Conservation (phyloP, 2,797 vertebrate genomes). For the Ptychobarbus kaznakovi region DNA sequence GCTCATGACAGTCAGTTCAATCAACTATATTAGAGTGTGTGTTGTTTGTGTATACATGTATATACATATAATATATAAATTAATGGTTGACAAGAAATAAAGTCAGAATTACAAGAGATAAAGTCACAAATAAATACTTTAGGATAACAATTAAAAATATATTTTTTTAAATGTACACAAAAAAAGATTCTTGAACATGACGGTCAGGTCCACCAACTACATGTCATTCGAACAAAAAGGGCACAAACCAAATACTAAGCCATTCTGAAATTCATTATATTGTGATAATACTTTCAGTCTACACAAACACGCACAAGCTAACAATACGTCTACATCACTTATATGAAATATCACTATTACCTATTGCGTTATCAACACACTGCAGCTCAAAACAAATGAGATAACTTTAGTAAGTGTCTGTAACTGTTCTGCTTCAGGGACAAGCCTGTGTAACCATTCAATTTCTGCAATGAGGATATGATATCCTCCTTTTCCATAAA, state of each 20-base stretch:
- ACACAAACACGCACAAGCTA: not conserved
- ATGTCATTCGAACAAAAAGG: not conserved
- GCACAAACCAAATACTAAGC: not conserved
- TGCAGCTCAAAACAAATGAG: not conserved
- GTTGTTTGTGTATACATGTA: too few relatives aligned
- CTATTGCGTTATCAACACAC: not conserved
- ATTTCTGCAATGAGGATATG: slow-evolving; percentile 46
- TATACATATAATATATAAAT: too few relatives aligned
- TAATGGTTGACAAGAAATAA: too few relatives aligned
- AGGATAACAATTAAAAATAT: not conserved
- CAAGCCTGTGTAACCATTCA: slow-evolving; percentile 45
- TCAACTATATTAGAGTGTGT: not conserved
- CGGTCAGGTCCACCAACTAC: not conserved
- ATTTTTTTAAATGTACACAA: not conserved
- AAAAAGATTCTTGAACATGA: not conserved
- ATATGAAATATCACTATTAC: not conserved
- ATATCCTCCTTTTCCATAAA: slow-evolving; percentile 70
- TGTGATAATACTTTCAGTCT: not conserved
- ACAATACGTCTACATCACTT: not conserved
- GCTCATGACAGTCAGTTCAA: not conserved
- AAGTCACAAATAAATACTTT: not conserved
- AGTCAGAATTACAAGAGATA: too few relatives aligned
- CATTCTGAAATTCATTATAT: not conserved
- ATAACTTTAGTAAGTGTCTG: not conserved
- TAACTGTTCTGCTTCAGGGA: slow-evolving; percentile 1